phyloP scores from a whole-genome alignment of 2,888 invertebrate species.

The Ethmia dodecea region DNA sequence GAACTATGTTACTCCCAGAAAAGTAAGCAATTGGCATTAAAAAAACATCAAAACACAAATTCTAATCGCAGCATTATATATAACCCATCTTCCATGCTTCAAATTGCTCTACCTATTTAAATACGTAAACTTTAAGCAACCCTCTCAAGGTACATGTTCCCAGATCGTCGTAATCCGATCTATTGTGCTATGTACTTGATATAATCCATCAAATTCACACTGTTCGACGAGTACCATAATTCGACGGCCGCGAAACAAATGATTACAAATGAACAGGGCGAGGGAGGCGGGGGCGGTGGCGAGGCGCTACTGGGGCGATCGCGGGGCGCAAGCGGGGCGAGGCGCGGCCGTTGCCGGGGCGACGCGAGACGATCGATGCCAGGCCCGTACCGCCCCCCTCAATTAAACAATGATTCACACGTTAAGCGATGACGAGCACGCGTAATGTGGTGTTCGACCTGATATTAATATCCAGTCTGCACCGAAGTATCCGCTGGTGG shows the following conservation, averaged over 20 bases:
- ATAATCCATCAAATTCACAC: constrained; percentile 64
- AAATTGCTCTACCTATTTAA: too few relatives aligned
- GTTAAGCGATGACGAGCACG: constrained; percentile 51
- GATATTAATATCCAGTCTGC: constrained; percentile 23
- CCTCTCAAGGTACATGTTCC: too few relatives aligned
- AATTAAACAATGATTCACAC: constrained; percentile 74
- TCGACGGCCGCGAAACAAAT: constrained; percentile 72
- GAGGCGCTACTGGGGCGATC: too few relatives aligned
- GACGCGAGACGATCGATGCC: constrained; percentile 73
- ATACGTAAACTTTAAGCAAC: too few relatives aligned
- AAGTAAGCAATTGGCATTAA: too few relatives aligned
- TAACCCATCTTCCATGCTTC: too few relatives aligned
- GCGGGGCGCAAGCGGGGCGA: constrained; percentile 32
- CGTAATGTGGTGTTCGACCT: constrained; percentile 28
- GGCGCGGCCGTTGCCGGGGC: constrained; percentile 49
- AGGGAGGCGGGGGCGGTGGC: constrained; percentile 31
- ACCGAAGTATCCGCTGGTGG: too few relatives aligned
- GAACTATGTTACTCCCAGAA: too few relatives aligned
- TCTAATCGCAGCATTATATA: too few relatives aligned
- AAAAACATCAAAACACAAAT: too few relatives aligned
- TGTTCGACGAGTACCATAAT: constrained; percentile 65
- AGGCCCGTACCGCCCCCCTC: constrained; percentile 37
- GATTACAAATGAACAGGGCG: constrained; percentile 72
- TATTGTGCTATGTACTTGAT: constrained; percentile 4
- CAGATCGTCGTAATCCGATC: too few relatives aligned